phyloP scores from a whole-genome alignment of 2,888 invertebrate species.

The Venusia cambrica region DNA sequence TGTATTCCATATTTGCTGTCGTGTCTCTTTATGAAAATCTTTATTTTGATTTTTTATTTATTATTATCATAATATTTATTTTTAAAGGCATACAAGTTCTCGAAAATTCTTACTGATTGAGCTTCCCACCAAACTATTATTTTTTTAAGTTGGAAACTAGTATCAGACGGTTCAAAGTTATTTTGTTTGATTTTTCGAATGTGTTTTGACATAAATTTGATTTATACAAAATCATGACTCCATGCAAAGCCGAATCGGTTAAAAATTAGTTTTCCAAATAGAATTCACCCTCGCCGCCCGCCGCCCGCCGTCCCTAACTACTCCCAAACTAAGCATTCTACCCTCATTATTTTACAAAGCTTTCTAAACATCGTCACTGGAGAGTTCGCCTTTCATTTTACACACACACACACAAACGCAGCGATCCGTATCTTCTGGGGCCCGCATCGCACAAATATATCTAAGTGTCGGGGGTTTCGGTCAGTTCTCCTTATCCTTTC shows the following conservation, averaged over 20 bases:
- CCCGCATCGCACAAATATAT: slow-evolving; percentile 67
- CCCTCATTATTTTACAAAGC: slow-evolving; percentile 62
- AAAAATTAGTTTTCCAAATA: slow-evolving; percentile 26
- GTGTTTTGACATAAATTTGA: too few relatives aligned
- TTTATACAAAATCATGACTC: too few relatives aligned
- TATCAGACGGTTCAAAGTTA: too few relatives aligned
- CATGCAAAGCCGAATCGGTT: background rate
- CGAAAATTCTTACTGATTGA: too few relatives aligned
- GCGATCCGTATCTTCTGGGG: slow-evolving; percentile 62
- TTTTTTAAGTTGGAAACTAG: too few relatives aligned
- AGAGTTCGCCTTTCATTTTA: slow-evolving; percentile 36
- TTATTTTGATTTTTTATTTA: too few relatives aligned
- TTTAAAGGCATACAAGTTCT: too few relatives aligned
- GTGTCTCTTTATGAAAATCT: too few relatives aligned
- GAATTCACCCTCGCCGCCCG: slow-evolving; percentile 44
- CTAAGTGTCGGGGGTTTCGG: slow-evolving; percentile 68
- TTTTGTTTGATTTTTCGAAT: too few relatives aligned
- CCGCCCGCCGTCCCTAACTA: slow-evolving; percentile 28
- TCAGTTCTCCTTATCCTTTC: slow-evolving; percentile 69
- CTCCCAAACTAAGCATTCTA: slow-evolving; percentile 43
- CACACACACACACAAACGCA: slow-evolving; percentile 50
- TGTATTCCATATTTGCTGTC: too few relatives aligned
- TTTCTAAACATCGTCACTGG: slow-evolving; percentile 55
- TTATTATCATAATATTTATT: too few relatives aligned
- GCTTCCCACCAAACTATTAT: too few relatives aligned